These are phyloP conservation scores for Diplazon laetatorius DNA, from an alignment of 2,888 invertebrate species.

Conservation along the genomic window DNA sequence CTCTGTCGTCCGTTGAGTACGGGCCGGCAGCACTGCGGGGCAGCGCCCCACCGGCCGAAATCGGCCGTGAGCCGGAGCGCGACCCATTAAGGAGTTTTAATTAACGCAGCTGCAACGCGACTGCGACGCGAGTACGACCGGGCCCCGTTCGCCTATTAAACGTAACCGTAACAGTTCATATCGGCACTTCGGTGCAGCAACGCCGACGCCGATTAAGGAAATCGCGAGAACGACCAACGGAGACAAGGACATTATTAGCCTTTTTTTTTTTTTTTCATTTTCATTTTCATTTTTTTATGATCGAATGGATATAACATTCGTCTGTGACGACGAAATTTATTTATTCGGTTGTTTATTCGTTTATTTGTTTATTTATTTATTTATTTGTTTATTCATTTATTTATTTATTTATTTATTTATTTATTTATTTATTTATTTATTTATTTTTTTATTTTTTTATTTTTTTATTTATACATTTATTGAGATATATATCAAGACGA, in stretches of 20 bases:
- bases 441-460: too few relatives aligned
- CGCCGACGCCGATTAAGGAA: slow-evolving; percentile 25
- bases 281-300: too few relatives aligned
- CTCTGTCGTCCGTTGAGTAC: slow-evolving; percentile 42
- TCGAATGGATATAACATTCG: too few relatives aligned
- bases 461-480: too few relatives aligned
- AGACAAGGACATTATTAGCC: slow-evolving; percentile 55
- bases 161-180: slow-evolving; percentile 66
- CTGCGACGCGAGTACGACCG: slow-evolving; percentile 59
- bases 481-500: too few relatives aligned
- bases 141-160: slow-evolving; percentile 69
- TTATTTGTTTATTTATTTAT: too few relatives aligned
- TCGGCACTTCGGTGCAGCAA: slow-evolving; percentile 38
- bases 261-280: too few relatives aligned
- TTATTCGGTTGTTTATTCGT: too few relatives aligned
- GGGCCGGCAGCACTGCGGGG: slow-evolving; percentile 45
- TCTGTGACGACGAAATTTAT: too few relatives aligned
- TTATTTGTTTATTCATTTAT: too few relatives aligned
- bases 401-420: too few relatives aligned
- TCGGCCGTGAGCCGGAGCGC: slow-evolving; percentile 62
- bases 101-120: slow-evolving; percentile 68
- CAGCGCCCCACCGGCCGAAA: slow-evolving; percentile 56
- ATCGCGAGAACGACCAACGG: slow-evolving; percentile 30
- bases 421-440: too few relatives aligned
- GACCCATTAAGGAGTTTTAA: slow-evolving; percentile 74